These are phyloP conservation scores for Meta bourneti DNA, from an alignment of 2,888 invertebrate species.

Conservation along the genomic window DNA sequence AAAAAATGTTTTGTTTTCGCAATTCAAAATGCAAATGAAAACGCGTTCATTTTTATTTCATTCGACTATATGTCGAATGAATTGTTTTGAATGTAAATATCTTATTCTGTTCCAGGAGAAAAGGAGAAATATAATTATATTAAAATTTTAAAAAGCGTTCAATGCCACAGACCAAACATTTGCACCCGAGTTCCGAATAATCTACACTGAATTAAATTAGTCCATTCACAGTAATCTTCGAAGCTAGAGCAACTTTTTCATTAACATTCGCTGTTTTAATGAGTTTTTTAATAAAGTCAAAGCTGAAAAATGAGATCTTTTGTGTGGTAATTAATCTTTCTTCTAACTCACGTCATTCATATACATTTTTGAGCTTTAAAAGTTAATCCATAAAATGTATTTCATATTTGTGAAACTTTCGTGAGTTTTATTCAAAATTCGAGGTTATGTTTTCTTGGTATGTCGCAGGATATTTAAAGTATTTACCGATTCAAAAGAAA, in stretches of 20 bases:
- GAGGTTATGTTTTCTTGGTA: no score
- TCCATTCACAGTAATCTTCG: background rate
- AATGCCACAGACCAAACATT: background rate
- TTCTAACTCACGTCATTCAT: no score
- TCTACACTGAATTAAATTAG: constrained; percentile 4
- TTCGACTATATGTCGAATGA: background rate
- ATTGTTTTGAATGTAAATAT: background rate
- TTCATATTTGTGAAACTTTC: no score
- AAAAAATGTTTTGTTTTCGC: no score
- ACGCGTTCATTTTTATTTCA: no score
- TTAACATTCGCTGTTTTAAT: constrained; percentile 1
- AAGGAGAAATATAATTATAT: background rate
- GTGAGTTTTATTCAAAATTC: no score
- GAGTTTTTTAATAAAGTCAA: background rate
- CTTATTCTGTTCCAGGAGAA: background rate
- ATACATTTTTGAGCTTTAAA: no score
- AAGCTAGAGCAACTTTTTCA: background rate
- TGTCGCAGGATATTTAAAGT: no score
- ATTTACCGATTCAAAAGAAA: no score
- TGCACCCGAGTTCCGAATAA: background rate
- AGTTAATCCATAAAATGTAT: no score
- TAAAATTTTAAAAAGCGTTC: background rate
- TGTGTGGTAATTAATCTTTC: background rate
- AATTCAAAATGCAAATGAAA: no score
- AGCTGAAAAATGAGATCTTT: background rate